Conservation (phyloP, 2,888 invertebrate genomes). For the Lottia gigantea region DNA sequence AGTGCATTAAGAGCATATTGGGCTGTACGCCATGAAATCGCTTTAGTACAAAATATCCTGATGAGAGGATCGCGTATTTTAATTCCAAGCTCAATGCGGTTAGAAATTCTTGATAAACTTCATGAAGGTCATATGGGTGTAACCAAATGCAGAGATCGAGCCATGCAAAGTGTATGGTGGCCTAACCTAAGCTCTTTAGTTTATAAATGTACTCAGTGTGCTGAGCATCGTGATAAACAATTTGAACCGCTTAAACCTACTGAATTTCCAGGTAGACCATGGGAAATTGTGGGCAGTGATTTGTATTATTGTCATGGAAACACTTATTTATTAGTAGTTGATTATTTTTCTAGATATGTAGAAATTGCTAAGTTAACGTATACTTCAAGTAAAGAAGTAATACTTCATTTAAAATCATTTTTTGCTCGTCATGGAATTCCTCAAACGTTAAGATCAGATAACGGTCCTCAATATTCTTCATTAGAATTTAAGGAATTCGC, state of each 20-base stretch:
- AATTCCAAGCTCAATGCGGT: no score
- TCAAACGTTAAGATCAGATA: background rate
- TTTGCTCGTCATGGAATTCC: background rate
- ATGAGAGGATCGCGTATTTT: slow-evolving; percentile 24
- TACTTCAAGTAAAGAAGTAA: background rate
- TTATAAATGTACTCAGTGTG: slow-evolving; percentile 30
- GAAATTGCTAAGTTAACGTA: background rate
- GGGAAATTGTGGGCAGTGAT: slow-evolving; percentile 39
- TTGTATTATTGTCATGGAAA: slow-evolving; percentile 34
- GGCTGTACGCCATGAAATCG: background rate
- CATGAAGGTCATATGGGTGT: slow-evolving; percentile 36
- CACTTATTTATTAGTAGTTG: slow-evolving; percentile 18
- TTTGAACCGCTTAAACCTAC: slow-evolving; percentile 32
- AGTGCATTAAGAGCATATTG: background rate
- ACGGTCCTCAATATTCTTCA: background rate
- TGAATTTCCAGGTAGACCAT: slow-evolving; percentile 35
- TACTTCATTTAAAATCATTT: slow-evolving; percentile 1
- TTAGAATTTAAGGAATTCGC: background rate
- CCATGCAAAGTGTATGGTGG: slow-evolving; percentile 34
- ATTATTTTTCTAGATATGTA: slow-evolving; percentile 15
- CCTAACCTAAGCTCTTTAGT: slow-evolving; percentile 26
- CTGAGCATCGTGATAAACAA: slow-evolving; percentile 24
- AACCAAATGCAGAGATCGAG: slow-evolving; percentile 35
- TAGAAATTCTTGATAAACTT: no score
- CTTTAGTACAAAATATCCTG: slow-evolving; percentile 23